Base-by-base conservation (phyloP, 2,113 vertebrate species). In the Plectropomus leopardus region DNA sequence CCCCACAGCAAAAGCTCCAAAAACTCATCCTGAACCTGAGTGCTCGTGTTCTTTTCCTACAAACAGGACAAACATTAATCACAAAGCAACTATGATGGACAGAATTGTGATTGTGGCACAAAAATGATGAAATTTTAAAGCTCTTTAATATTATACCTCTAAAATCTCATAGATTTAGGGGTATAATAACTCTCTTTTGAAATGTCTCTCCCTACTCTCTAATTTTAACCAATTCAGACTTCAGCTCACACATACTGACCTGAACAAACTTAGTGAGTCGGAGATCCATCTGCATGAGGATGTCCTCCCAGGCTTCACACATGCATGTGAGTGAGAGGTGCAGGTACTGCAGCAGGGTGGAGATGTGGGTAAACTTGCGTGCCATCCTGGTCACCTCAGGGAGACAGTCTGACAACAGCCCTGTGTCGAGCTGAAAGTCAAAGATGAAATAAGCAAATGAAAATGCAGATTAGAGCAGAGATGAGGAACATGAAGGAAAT, bases 281-380 rank as follows among this genome's bases (percentile, higher is more conserved):
- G 7, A 97, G 97, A 78, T 99, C 98, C 98, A 99, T 99, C 92
- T 99, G 98, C 97, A 97, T 97, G 70, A 99, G 72, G 86, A 99
- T 99, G 88, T 99, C 98, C 84, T 99, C 98, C 98, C 98, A 99
- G 0, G 98, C 97, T 82, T 99, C 98, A 93, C 98, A 99, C 98
- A 99, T 99, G 60, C 97, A 99, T 0, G 96, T 98, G 69, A 99
- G 89, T 0, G 98, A 98, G 58, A 99, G 90, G 55, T 97, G 97
- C 88, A 99, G 96, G 87, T 99, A 99, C 97, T 99, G 98, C 76
- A 98, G 92, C 34, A 99, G 95, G 26, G 98, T 98, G 70, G 98
- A 99, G 94, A 99, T 99, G 85, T 99, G 98, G 70, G 98, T 99
- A 91, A 99, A 99, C 87, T 99, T 99, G 68, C 97, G 95, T 9